Evolutionary conservation across 2,113 vertebrate species (phyloP).

Genomic region (Thymallus thymallus): DNA sequence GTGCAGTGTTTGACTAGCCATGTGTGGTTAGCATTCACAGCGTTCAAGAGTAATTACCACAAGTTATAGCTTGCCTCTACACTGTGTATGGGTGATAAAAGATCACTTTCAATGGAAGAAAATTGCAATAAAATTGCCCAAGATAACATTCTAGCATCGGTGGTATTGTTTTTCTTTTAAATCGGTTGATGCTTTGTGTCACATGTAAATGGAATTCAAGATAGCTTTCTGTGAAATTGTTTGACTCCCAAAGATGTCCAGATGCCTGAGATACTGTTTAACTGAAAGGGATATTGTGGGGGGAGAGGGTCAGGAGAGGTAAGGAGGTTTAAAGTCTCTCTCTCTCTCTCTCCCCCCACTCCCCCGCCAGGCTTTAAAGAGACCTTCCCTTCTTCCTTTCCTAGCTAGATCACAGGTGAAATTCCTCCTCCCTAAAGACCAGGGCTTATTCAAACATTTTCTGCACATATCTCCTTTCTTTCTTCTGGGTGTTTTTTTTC

Average conservation of each 20-base stretch:
- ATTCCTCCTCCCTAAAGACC: conserved; percentile 16
- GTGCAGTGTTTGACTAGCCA: conserved; percentile 48
- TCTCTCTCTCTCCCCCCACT: conserved; percentile 1
- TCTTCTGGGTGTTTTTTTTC: conserved; percentile 15
- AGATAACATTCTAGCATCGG: neutral
- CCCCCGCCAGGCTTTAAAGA: neutral
- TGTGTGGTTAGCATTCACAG: conserved; percentile 12
- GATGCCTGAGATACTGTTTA: neutral
- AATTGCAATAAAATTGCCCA: neutral
- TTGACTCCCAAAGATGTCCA: neutral
- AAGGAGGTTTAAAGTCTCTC: neutral
- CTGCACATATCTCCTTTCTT: conserved; percentile 23
- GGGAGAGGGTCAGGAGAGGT: neutral
- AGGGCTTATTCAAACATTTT: conserved; percentile 24
- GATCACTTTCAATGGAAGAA: neutral
- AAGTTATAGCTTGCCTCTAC: conserved; percentile 58
- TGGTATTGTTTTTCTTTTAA: no score
- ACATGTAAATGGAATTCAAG: no score
- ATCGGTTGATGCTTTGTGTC: no score
- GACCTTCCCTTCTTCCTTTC: conserved; percentile 14
- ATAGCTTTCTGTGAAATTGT: neutral
- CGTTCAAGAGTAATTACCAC: conserved; percentile 56
- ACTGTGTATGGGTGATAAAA: neutral
- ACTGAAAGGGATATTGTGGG: neutral
- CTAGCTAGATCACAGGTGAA: conserved; percentile 25